phyloP scores from a whole-genome alignment of 2,888 invertebrate genomes.

The Microctonus aethiopoides region DNA sequence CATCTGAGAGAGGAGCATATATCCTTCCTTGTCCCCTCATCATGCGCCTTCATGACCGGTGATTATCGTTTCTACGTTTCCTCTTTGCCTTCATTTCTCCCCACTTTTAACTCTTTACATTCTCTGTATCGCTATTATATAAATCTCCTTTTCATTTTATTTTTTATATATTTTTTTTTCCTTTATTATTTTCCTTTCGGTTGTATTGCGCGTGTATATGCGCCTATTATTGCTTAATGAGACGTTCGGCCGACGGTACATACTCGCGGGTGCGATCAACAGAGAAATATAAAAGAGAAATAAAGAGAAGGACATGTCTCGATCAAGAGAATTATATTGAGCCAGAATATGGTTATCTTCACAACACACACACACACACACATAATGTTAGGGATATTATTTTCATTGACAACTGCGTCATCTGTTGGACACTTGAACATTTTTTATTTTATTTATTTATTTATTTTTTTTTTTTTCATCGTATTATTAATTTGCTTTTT shows the following conservation, averaged over 20 bases:
- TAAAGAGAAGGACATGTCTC: conserved; percentile 1
- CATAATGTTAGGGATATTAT: conserved; percentile 15
- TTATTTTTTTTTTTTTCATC: conserved; percentile 20
- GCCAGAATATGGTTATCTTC: conserved; percentile 19
- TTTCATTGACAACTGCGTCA: conserved; percentile 51
- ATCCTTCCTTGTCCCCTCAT: conserved; percentile 14
- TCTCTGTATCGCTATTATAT: not conserved
- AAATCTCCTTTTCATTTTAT: not conserved
- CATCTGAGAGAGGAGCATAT: conserved; percentile 24
- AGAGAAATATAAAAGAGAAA: not conserved
- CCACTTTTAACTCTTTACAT: conserved; percentile 9
- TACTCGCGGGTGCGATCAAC: conserved; percentile 40
- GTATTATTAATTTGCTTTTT: not conserved
- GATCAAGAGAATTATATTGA: conserved; percentile 20
- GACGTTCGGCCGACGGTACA: conserved; percentile 40
- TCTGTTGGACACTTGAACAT: conserved; percentile 53
- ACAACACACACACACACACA: not conserved
- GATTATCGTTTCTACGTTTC: conserved; percentile 38
- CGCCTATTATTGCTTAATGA: conserved; percentile 46
- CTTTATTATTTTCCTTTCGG: not conserved
- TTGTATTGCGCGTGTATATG: conserved; percentile 24
- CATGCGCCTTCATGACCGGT: conserved; percentile 25
- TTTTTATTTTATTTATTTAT: conserved; percentile 42
- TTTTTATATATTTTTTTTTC: conserved; percentile 20
- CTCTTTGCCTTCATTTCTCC: conserved; percentile 33